Evolutionary conservation across 2,888 invertebrate genomes (phyloP).

Genomic region (Eupithecia dodoneata): DNA sequence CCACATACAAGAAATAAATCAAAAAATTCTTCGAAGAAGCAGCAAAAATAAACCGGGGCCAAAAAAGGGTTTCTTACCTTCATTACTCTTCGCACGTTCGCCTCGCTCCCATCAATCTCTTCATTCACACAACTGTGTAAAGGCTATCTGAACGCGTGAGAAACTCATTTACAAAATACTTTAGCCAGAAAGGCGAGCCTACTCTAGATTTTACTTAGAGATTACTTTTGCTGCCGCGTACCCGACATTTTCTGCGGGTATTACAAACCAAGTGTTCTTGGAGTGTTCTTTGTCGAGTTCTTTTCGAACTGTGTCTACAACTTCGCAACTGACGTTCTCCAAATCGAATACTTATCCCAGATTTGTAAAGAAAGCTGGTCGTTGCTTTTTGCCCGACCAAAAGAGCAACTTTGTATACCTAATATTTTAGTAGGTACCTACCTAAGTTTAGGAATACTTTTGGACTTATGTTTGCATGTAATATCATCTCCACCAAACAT

Average conservation of each 20-base stretch:
- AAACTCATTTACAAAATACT: conserved; percentile 34
- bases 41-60: conserved; percentile 14
- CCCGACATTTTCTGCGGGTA: conserved; percentile 10
- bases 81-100: conserved; percentile 29
- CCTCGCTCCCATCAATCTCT: conserved; percentile 34
- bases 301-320: conserved; percentile 7
- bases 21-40: conserved; percentile 16
- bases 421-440: neutral
- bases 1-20: conserved; percentile 14
- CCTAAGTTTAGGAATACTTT: neutral
- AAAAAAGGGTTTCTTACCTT: conserved; percentile 31
- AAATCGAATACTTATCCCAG: neutral
- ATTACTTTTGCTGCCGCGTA: conserved; percentile 13
- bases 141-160: conserved; percentile 29
- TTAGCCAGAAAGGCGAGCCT: conserved; percentile 11
- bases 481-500: no score
- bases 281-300: conserved; percentile 11
- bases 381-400: neutral
- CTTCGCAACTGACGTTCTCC: neutral
- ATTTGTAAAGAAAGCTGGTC: neutral
- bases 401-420: neutral
- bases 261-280: conserved; percentile 12
- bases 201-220: conserved; percentile 26
- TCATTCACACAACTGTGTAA: conserved; percentile 30
- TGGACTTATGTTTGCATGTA: neutral